phyloP scores from a whole-genome alignment of 2,113 vertebrate genomes.

The Dicentrarchus labrax region DNA sequence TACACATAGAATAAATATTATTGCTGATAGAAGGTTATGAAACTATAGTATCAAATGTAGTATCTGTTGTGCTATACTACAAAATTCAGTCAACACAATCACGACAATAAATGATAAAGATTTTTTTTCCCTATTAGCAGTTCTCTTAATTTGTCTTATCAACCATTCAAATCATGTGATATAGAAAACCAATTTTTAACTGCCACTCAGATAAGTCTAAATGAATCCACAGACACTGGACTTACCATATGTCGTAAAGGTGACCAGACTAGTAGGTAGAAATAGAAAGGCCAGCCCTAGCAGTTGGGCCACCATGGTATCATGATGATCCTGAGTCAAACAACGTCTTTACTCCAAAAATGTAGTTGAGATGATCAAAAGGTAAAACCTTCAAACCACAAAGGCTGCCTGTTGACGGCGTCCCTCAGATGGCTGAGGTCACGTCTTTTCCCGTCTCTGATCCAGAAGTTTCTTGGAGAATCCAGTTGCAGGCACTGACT shows the following conservation, averaged over 20 bases:
- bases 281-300: constrained; percentile 65
- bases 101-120: not conserved
- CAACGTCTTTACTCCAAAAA: constrained; percentile 31
- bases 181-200: no score
- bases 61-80: not conserved
- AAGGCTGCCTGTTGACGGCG: not conserved
- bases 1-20: not conserved
- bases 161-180: not conserved
- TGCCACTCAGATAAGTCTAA: not conserved
- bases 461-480: constrained; percentile 34
- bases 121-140: not conserved
- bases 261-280: constrained; percentile 47
- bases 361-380: not conserved
- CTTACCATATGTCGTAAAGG: constrained; percentile 56
- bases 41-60: not conserved
- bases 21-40: not conserved
- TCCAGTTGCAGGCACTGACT: constrained; percentile 51
- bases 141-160: not conserved
- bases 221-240: not conserved
- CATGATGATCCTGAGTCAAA: constrained; percentile 74
- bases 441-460: not conserved
- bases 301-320: constrained; percentile 79
- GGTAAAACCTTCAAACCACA: not conserved
- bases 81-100: not conserved
- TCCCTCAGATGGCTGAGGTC: not conserved